Conservation (phyloP, 53 echinoderm and acorn worm genomes). For the Echinometra lucunter region DNA sequence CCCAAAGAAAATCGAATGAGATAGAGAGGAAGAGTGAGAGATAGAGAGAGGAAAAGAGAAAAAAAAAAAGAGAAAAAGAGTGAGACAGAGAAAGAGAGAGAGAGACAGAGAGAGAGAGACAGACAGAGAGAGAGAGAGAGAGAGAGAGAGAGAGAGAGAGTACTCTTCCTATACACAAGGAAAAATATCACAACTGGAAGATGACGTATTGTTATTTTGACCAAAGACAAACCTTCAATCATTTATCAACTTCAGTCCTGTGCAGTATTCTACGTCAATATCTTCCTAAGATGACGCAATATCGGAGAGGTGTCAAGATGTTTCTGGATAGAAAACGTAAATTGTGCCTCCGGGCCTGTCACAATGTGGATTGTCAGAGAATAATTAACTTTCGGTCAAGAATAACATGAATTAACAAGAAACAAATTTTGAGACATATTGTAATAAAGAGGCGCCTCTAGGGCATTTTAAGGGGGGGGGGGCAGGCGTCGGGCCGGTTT, state of each 20-base stretch:
- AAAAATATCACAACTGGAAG: background rate
- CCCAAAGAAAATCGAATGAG: background rate
- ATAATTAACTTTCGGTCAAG: background rate
- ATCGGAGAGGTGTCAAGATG: background rate
- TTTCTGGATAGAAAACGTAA: background rate
- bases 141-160: background rate
- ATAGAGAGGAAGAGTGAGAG: background rate
- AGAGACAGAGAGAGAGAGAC: background rate
- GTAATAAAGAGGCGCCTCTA: background rate
- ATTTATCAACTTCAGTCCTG: background rate
- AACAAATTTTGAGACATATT: background rate
- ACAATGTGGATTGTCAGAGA: background rate
- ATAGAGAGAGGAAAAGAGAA: background rate
- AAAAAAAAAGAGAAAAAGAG: background rate
- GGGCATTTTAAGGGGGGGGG: background rate
- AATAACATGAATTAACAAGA: background rate
- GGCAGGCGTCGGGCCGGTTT: background rate
- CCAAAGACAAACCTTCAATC: background rate
- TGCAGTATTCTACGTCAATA: constrained; percentile 31
- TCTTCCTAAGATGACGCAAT: constrained; percentile 30
- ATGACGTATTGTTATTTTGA: background rate
- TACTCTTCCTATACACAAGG: too few species aligned
- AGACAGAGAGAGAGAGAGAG: background rate
- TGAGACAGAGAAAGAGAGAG: background rate
- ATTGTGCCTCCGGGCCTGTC: background rate